Evolutionary conservation across 1,140 invertebrate species (phyloP).

Genomic region (Ylistrum balloti): DNA sequence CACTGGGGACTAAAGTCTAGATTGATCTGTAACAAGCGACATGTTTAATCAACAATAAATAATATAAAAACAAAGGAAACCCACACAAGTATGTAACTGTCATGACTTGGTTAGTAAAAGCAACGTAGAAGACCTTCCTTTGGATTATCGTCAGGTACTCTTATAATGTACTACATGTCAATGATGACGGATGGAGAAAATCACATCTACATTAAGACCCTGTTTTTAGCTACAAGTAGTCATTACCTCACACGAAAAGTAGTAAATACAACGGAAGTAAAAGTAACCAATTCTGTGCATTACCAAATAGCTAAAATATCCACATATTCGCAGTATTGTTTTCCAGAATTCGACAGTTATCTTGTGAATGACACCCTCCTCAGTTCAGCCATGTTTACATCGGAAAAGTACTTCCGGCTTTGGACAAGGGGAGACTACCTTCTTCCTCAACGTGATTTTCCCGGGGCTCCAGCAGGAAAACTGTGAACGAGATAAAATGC

Average conservation of each 20-base stretch:
- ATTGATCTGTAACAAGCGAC: too few species aligned
- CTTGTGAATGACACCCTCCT: constrained; percentile 25
- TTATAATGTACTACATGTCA: neutral
- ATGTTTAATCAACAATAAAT: too few species aligned
- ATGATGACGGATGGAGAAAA: constrained; percentile 33
- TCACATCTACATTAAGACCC: neutral
- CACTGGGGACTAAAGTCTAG: too few species aligned
- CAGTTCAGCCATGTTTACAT: constrained; percentile 16
- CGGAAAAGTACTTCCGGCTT: constrained; percentile 25
- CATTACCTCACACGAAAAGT: neutral
- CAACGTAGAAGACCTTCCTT: neutral
- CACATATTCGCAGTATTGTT: neutral
- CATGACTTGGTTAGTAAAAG: neutral
- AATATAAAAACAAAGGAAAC: too few species aligned
- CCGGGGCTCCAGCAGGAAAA: neutral
- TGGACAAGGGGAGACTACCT: constrained; percentile 12
- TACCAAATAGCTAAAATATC: neutral
- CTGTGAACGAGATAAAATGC: too few species aligned
- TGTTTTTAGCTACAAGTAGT: neutral
- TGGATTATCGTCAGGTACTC: neutral
- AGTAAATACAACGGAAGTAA: neutral
- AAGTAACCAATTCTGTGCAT: neutral
- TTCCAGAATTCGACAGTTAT: neutral
- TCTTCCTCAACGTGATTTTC: neutral
- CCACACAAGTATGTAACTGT: neutral